Percentiles rank a stretch among this genome's conserved stretches.
These are phyloP conservation scores for Acanthisitta chloris DNA, from an alignment of 2,113 vertebrate species.

Conservation along the genomic window DNA sequence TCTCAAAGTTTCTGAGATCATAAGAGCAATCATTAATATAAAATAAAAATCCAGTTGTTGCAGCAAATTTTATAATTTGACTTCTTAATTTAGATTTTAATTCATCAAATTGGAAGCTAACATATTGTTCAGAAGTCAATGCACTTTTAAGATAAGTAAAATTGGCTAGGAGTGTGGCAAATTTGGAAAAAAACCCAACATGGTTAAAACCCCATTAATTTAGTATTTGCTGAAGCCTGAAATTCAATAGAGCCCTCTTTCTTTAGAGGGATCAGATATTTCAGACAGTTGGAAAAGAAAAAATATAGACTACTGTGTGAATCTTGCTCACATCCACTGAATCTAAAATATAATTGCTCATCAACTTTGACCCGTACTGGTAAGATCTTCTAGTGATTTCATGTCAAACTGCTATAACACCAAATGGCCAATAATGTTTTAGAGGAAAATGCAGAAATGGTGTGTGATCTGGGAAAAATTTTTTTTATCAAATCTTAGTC, in stretches of 20 bases:
- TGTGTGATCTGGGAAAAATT: not conserved
- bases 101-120: not conserved
- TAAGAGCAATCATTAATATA: not conserved
- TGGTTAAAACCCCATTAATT: rapidly evolving
- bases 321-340: not conserved
- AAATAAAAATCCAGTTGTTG: not conserved
- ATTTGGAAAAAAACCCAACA: not conserved
- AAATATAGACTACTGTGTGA: not conserved
- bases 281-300: not conserved
- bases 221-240: not conserved
- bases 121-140: not conserved
- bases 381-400: not conserved
- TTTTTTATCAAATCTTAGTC: not conserved
- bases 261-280: not conserved
- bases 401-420: not conserved
- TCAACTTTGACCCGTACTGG: not conserved
- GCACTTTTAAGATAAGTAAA: not conserved
- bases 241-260: not conserved
- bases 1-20: not conserved
- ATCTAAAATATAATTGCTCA: not conserved
- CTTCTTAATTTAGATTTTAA: not conserved
- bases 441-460: not conserved
- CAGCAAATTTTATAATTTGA: not conserved
- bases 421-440: not conserved
- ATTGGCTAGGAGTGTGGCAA: not conserved